Percentiles rank a stretch among this genome's conserved stretches.
Conservation (phyloP, 2,797 vertebrate genomes). For the Enteromius trimaculatus region DNA sequence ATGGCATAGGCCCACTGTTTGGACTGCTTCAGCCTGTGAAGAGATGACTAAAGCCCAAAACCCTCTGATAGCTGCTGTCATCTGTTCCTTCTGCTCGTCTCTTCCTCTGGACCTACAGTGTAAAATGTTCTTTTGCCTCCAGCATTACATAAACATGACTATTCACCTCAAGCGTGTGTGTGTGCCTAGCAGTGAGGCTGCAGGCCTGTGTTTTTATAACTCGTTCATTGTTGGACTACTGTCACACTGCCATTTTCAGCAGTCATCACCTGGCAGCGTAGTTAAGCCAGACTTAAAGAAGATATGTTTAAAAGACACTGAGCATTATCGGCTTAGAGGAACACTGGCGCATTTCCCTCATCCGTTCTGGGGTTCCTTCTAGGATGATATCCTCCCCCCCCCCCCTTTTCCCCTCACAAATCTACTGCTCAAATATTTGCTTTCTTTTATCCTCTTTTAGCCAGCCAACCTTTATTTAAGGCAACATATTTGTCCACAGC, state of each 20-base stretch:
- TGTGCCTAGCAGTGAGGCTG: slow-evolving; percentile 39
- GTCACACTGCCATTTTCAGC: slow-evolving; percentile 68
- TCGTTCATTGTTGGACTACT: slow-evolving; percentile 43
- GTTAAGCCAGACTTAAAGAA: slow-evolving; percentile 75
- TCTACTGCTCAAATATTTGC: not conserved
- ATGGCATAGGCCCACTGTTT: slow-evolving; percentile 16
- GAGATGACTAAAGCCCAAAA: slow-evolving; percentile 27
- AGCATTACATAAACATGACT: slow-evolving; percentile 4
- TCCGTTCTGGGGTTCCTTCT: not conserved
- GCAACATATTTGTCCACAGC: not conserved
- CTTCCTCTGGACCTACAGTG: slow-evolving; percentile 15
- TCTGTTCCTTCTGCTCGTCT: not conserved
- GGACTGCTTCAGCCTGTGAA: not conserved
- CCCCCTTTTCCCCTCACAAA: not conserved
- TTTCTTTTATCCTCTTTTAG: slow-evolving; percentile 18
- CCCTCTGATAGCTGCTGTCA: slow-evolving; percentile 22
- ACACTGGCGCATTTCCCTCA: slow-evolving; percentile 43
- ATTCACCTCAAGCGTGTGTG: slow-evolving; percentile 1
- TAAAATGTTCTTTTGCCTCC: slow-evolving; percentile 12
- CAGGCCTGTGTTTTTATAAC: slow-evolving; percentile 45
- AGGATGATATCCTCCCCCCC: not conserved
- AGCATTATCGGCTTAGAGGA: slow-evolving; percentile 77
- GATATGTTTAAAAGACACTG: slow-evolving; percentile 74
- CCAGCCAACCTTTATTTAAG: not conserved
- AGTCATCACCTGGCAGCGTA: slow-evolving; percentile 83